Evolutionary conservation across 2,888 invertebrate genomes (phyloP), one percentile per base, ranked within the genome.

Genomic region (Opisthograptis luteolata): DNA sequence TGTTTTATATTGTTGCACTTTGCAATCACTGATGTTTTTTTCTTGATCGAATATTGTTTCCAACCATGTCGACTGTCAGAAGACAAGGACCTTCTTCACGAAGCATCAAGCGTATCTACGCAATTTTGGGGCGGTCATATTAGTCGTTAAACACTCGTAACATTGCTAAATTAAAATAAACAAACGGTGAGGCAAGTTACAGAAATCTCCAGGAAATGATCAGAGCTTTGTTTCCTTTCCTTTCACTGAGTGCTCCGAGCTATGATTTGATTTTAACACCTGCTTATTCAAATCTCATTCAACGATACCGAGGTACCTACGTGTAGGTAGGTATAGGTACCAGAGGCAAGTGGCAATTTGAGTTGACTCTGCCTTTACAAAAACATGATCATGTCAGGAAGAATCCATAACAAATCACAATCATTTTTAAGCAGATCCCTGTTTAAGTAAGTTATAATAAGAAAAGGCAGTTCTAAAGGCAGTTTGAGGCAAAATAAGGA

Each of bases 191-290:
- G 56, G 60, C 63, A 58, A 55, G 53, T 66, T 71, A 62, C 67
- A 73, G 68, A 79, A 76, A 79, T 78, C 78, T 70, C 64, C 66
- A 76, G 77, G 81, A 79, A 79, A 78, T 70, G 68, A 79, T 76
- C 79, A 73, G 60, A 55, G 63, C 64, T 68, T 75, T 75, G 73
- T 79, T 79, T 76, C 73, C 76, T 71, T 74, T 66, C 73, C 78
- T 76, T 79, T 80, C 78, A 76, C 80, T 75, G 57, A 73, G 72
- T 61, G 54, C 55, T 59, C 58, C 44, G 37, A 58, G 60, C 60
- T 51, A 60, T 61, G 66, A 70, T 76, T 66, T 69, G 69, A 70
- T 74, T 70, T 76, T 73, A 76, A 64, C 71, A 76, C 73, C 66
- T 73, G 68, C 57, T 58, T 61, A 62, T n/a, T n/a, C n/a, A n/a